Base-by-base conservation (phyloP, 2,888 invertebrate species). In the Dromius quadrimaculatus region DNA sequence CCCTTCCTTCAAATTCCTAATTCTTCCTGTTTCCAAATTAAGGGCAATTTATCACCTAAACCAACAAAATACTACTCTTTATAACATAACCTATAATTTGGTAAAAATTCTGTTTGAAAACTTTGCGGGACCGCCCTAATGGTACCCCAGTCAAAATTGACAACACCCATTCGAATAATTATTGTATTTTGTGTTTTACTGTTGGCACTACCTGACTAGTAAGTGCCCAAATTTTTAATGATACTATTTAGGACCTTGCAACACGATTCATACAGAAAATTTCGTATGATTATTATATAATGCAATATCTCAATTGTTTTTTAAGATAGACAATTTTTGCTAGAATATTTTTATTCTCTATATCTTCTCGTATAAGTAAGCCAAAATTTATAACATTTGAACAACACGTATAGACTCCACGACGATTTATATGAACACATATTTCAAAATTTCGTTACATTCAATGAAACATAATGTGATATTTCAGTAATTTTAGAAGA, bases 121-220 rank as follows among this genome's bases (percentile, higher is more conserved):
- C 57, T 66, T 66, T 54, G 66, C 38, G 23, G 54, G 11, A 23
- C 34, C 66, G 66, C 66, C 66, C 23, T 66, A 66, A 66, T 66
- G n/a, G 57, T 43, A 66, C 41, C 22, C 15, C 23, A 13, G 28
- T 41, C 41, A 57, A 66, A 22, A 66, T 66, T 66, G 54, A 66
- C 66, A 66, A 54, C 66, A 28, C 65, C 65, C 65, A 66, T 59
- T 38, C 34, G 11, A 57, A 32, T 45, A 69, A 69, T 61, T 59
- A 69, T 61, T 61, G 61, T 69, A 20, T 69, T 69, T 69, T 69
- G 28, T 41, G 22, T 63, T 20, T 34, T 36, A 20, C 28, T 57
- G 19, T 20, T 62, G 41, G 61, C 20, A 62, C 61, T 41, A 62
- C 62, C 43, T 28, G 41, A 8, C 9, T 9, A 43, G 6, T 22